Evolutionary conservation across 1,140 invertebrate species (phyloP).

Genomic region (Cydia amplana): DNA sequence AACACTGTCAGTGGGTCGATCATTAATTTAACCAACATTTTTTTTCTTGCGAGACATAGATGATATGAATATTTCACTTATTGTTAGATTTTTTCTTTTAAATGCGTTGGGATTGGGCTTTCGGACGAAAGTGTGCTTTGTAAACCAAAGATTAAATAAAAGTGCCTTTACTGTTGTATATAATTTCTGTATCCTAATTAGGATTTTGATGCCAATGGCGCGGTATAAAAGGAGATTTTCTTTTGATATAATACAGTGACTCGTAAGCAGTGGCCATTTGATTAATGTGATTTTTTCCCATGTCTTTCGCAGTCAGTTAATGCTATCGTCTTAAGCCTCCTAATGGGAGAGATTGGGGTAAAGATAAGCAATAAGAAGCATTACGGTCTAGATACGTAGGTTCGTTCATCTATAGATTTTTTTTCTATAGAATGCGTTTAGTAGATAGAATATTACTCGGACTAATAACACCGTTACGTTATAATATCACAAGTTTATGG

Average conservation of each 20-base stretch:
- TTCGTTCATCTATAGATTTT: too few species aligned
- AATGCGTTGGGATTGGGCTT: too few species aligned
- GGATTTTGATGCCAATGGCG: slow-evolving; percentile 5
- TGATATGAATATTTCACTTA: too few species aligned
- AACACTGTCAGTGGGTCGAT: too few species aligned
- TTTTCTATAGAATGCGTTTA: too few species aligned
- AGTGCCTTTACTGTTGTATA: neutral
- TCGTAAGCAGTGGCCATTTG: neutral
- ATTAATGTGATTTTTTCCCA: neutral
- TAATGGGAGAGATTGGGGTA: neutral
- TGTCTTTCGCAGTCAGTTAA: neutral
- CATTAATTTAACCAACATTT: too few species aligned
- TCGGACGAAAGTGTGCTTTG: too few species aligned
- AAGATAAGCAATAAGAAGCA: neutral
- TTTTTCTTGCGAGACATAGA: too few species aligned
- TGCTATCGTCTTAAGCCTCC: neutral
- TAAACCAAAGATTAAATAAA: neutral
- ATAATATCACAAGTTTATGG: too few species aligned
- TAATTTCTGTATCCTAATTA: slow-evolving; percentile 24
- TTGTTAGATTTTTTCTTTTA: too few species aligned
- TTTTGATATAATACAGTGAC: slow-evolving; percentile 5
- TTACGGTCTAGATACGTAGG: neutral
- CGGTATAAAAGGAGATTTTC: slow-evolving; percentile 11
- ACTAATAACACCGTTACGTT: too few species aligned
- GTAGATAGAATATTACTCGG: too few species aligned